phyloP scores from a whole-genome alignment of 2,888 invertebrate species.

The Caenorhabditis drosophilae region DNA sequence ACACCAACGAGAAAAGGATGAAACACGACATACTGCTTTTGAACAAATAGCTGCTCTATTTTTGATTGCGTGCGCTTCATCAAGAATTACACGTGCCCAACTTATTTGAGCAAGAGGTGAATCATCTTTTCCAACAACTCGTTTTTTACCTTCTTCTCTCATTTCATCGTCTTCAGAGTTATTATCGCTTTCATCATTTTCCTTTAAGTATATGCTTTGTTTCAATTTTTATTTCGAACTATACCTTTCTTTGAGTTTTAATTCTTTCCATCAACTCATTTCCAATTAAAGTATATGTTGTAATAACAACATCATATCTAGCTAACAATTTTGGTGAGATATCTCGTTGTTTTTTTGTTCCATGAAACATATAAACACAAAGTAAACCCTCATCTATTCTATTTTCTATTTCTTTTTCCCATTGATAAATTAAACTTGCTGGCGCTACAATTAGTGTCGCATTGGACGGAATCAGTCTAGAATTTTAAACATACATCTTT shows the following conservation, averaged over 20 bases:
- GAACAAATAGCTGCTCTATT: slow-evolving; percentile 75
- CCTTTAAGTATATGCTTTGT: slow-evolving; percentile 6
- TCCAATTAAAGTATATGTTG: slow-evolving; percentile 81
- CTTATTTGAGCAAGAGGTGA: slow-evolving; percentile 74
- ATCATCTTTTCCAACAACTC: slow-evolving; percentile 28
- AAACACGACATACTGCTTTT: slow-evolving; percentile 77
- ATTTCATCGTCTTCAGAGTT: slow-evolving; percentile 17
- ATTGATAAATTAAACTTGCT: slow-evolving; percentile 87
- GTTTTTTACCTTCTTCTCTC: slow-evolving; percentile 8
- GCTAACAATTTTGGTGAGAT: slow-evolving; percentile 52
- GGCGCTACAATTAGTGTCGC: slow-evolving; percentile 84
- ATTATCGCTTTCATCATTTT: slow-evolving; percentile 18
- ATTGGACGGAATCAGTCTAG: slow-evolving; percentile 62
- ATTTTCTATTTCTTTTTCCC: slow-evolving; percentile 78
- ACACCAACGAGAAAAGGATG: slow-evolving; percentile 79
- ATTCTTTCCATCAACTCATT: slow-evolving; percentile 69
- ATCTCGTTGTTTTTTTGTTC: slow-evolving; percentile 74
- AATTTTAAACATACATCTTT: neutral
- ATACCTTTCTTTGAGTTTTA: slow-evolving; percentile 13
- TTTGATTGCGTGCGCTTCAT: slow-evolving; percentile 90
- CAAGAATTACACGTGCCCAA: slow-evolving; percentile 87
- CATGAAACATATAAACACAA: slow-evolving; percentile 81
- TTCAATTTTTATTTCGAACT: too few relatives aligned
- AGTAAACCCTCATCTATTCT: slow-evolving; percentile 75
- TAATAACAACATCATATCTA: slow-evolving; percentile 81